Evolutionary conservation across 1,140 invertebrate species (phyloP).

Genomic region (Acromyrmex echinatior): DNA sequence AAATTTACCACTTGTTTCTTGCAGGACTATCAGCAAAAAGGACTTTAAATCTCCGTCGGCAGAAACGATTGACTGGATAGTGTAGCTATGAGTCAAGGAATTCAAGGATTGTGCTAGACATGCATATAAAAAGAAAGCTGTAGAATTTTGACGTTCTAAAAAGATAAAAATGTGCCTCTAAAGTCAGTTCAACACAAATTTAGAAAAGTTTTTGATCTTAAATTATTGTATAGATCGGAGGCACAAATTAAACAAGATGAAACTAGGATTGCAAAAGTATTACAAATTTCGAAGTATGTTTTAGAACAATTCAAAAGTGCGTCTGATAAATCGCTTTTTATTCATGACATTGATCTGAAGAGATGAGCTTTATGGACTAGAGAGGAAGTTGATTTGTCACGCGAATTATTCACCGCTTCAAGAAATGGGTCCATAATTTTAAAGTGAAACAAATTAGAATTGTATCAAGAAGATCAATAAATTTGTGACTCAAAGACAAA

Average conservation of each 20-base stretch:
- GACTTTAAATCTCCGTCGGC: background rate
- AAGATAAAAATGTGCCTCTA: too few species aligned
- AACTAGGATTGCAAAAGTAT: too few species aligned
- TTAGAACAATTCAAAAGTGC: background rate
- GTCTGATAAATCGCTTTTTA: background rate
- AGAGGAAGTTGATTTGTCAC: background rate
- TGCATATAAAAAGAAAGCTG: too few species aligned
- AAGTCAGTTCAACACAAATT: too few species aligned
- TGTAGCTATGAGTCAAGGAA: slow-evolving; percentile 13
- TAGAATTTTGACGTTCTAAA: too few species aligned
- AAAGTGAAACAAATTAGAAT: background rate
- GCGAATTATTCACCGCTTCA: background rate
- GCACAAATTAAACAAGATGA: too few species aligned
- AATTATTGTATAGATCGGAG: too few species aligned
- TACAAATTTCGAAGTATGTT: too few species aligned
- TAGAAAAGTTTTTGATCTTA: too few species aligned
- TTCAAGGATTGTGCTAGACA: background rate
- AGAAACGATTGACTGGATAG: slow-evolving; percentile 7
- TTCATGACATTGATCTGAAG: background rate
- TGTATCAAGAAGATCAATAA: slow-evolving; percentile 25
- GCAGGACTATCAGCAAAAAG: slow-evolving; percentile 2
- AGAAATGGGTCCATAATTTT: slow-evolving; percentile 11
- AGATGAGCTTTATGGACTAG: background rate
- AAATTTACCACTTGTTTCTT: slow-evolving; percentile 6
- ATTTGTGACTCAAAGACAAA: slow-evolving; percentile 11